These are phyloP conservation scores for Magallana nippona DNA, from an alignment of 2,888 invertebrate species.

Conservation along the genomic window DNA sequence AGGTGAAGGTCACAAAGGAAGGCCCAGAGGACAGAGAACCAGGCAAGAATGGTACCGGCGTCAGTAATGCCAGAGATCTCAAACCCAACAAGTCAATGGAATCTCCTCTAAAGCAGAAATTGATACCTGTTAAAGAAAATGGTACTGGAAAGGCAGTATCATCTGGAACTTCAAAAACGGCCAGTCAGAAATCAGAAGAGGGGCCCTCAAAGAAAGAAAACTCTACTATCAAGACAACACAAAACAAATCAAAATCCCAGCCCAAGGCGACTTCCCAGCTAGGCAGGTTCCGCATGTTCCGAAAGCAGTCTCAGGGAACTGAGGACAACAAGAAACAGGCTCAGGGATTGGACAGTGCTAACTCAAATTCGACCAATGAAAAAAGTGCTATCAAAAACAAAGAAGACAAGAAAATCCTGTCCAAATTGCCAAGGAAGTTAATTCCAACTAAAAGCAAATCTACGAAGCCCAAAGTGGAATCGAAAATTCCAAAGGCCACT, in stretches of 20 bases:
- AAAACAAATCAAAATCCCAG: slow-evolving; percentile 5
- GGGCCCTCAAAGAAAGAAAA: not conserved
- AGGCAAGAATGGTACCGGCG: not conserved
- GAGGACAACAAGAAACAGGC: slow-evolving; percentile 29
- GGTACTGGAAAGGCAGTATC: not conserved
- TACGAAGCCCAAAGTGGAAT: slow-evolving; percentile 36
- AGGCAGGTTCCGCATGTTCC: not conserved
- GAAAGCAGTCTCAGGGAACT: slow-evolving; percentile 32
- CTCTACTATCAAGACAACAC: not conserved
- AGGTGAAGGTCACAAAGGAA: slow-evolving; percentile 1
- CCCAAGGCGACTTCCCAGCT: not conserved
- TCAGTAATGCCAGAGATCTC: not conserved
- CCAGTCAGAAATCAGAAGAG: not conserved
- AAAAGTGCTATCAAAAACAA: slow-evolving; percentile 39
- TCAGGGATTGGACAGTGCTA: slow-evolving; percentile 40
- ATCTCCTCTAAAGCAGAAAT: not conserved
- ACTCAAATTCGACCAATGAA: slow-evolving; percentile 37
- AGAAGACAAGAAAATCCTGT: slow-evolving; percentile 28
- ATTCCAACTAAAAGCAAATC: slow-evolving; percentile 31
- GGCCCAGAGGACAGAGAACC: not conserved
- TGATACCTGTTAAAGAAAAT: slow-evolving; percentile 22
- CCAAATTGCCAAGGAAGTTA: slow-evolving; percentile 37
- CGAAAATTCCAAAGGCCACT: slow-evolving; percentile 40
- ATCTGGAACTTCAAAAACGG: not conserved
- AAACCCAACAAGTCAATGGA: not conserved